Evolutionary conservation across 2,888 invertebrate genomes (phyloP), one percentile per base, ranked within the genome.

Genomic region (Melieria picta): DNA sequence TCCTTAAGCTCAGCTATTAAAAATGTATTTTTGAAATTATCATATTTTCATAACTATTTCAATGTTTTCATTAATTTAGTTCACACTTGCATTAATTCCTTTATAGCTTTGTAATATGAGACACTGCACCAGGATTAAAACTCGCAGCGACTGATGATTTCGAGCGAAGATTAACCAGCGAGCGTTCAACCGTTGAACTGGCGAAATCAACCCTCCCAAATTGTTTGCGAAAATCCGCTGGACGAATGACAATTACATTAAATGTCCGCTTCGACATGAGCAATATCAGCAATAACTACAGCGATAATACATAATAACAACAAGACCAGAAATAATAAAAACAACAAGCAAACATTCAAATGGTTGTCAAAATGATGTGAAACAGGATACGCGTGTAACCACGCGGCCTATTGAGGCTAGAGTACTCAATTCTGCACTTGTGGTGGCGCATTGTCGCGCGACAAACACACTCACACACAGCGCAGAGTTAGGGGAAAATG

Each of bases 341-440:
- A 65, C 69, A 73, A 71, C 60, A 61, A 61, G 70, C 65, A 76
- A 55, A 72, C 73, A 72, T 68, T 64, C 73, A 77, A 80, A 77
- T 77, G 80, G 79, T 82, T 80, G 80, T 79, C 81, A 80, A 78
- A 79, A 77, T 82, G 84, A 83, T 84, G 84, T 84, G 86, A 81
- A 85, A 86, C 84, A 81, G 82, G 85, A 86, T 86, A 86, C 80
- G 80, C 85, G 85, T 86, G 86, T 82, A 84, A 84, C 83, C 85
- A 81, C 30, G 30, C 2, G 30, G 3, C 30, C 30, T 2, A 30
- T 30, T 30, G 30, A 30, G 30, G 30, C 30, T 30, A 3, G 30
- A 30, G 30, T 30, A 30, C 30, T 30, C 30, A 30, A 2, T 1
- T 30, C 30, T 30, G 30, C 30, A 30, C 30, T 30, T 30, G 30